Percentiles rank a stretch among this genome's conserved stretches.
These are phyloP conservation scores for Meta bourneti DNA, from an alignment of 2,888 invertebrate species.

Conservation along the genomic window DNA sequence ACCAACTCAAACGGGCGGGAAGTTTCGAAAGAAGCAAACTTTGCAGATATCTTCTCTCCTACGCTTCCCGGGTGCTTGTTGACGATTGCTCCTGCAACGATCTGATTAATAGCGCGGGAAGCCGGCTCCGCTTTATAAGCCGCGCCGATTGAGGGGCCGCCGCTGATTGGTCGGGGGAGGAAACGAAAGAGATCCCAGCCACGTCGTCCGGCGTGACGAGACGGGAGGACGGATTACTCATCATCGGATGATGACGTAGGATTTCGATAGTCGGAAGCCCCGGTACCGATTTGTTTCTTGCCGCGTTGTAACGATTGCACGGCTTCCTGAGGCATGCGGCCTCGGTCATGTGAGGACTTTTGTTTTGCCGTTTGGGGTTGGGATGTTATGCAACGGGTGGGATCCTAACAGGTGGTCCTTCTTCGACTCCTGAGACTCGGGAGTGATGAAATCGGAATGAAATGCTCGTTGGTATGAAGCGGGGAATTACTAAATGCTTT, in stretches of 20 bases:
- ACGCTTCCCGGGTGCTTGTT: slow-evolving; percentile 42
- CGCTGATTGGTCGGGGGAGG: slow-evolving; percentile 55
- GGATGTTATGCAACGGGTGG: slow-evolving; percentile 10
- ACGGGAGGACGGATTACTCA: slow-evolving; percentile 54
- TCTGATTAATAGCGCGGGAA: slow-evolving; percentile 48
- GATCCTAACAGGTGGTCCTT: slow-evolving; percentile 49
- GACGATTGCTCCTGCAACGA: slow-evolving; percentile 60
- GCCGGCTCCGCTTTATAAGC: slow-evolving; percentile 39
- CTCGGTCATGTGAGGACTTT: slow-evolving; percentile 29
- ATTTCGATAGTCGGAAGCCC: slow-evolving; percentile 53
- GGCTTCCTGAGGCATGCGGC: slow-evolving; percentile 46
- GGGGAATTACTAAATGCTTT: too few species aligned
- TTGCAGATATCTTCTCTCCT: slow-evolving; percentile 69
- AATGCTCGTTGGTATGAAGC: neutral
- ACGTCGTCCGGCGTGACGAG: slow-evolving; percentile 59
- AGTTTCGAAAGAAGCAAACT: slow-evolving; percentile 72
- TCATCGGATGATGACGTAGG: slow-evolving; percentile 52
- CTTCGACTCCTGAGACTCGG: neutral
- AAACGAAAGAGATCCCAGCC: slow-evolving; percentile 49
- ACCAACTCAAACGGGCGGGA: slow-evolving; percentile 44
- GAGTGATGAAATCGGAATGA: neutral
- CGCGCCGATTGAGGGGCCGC: slow-evolving; percentile 4
- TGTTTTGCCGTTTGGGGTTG: slow-evolving; percentile 2
- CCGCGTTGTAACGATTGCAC: neutral
- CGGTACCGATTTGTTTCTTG: slow-evolving; percentile 6